Evolutionary conservation across 2,888 invertebrate species (phyloP), one percentile per base, ranked within the genome.

Genomic region (Tetragonisca angustula): DNA sequence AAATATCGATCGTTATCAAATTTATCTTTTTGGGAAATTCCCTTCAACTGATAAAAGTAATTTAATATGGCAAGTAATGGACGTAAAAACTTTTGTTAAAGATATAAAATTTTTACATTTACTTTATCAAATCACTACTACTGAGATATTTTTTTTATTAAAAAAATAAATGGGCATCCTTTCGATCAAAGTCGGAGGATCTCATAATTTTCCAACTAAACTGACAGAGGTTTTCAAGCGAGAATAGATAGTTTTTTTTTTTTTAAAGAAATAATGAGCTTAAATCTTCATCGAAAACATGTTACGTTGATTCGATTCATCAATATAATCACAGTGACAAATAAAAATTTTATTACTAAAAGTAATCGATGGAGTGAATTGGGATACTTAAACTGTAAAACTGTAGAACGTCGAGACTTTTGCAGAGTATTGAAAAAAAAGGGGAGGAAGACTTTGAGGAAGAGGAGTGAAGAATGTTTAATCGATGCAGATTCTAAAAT

Each of bases 11-110:
- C 43, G 17, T 61, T 2, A 32, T 4, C 6, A 36, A 54, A 54
- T 65, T 27, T 56, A 56, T 77, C 21, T 52, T 13, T 13, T 52
- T 32, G 19, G 27, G n/a, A 32, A 71, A 70, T 64, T 76, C 3
- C n/a, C 13, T 21, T 52, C 5, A n/a, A 65, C 19, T 11, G 19
- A n/a, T 62, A 52, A 61, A 68, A 27, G n/a, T 36, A 9, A 9
- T 36, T 36, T 9, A 36, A 36, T 0, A 9, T 19, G 36, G 70
- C 21, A 36, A 6, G 15, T 27, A 1, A n/a, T 4, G n/a, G 15
- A 4, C n/a, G 56, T n/a, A 24, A 15, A n/a, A 59, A 56, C 56
- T n/a, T n/a, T 56, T 15, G 15, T 56, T 4, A n/a, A 56, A 59
- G 13, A 0, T 59, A n/a, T 59, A 59, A n/a, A 32, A 32, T 61